A percentile compares a stretch with the other conserved stretches of the same genome.
Conservation (phyloP, 2,113 vertebrate genomes). For the Conger conger region DNA sequence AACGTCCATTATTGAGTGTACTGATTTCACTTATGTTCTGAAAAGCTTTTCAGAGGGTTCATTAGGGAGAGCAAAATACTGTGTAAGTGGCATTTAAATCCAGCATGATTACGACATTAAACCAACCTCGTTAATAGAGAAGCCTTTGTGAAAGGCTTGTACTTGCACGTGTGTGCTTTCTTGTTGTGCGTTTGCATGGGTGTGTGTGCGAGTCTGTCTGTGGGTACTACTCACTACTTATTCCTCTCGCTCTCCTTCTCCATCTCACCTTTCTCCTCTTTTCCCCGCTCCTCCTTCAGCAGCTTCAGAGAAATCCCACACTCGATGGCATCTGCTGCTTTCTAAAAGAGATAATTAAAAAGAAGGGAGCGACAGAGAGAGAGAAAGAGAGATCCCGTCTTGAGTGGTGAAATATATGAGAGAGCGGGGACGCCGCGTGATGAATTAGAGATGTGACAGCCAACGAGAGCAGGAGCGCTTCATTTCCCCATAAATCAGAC, state of each 20-base stretch:
- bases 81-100: not conserved
- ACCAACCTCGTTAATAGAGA: not conserved
- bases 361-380: not conserved
- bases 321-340: not conserved
- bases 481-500: not conserved
- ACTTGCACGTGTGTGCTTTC: not conserved
- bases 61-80: not conserved
- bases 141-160: not conserved
- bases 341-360: slow-evolving; percentile 12
- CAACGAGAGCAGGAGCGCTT: not conserved
- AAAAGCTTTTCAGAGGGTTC: not conserved
- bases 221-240: not conserved
- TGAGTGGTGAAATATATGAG: slow-evolving; percentile 33
- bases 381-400: not conserved
- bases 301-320: not conserved
- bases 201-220: not conserved
- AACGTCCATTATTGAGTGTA: not conserved
- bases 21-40: not conserved
- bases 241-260: no score
- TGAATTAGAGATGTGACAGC: not conserved
- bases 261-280: no score
- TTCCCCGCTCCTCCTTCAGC: no score
- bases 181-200: not conserved
- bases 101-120: not conserved
- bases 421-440: slow-evolving; percentile 25